Evolutionary conservation across 2,113 vertebrate genomes (phyloP), one percentile per base, ranked within the genome.

Genomic region (Prionailurus viverrinus): DNA sequence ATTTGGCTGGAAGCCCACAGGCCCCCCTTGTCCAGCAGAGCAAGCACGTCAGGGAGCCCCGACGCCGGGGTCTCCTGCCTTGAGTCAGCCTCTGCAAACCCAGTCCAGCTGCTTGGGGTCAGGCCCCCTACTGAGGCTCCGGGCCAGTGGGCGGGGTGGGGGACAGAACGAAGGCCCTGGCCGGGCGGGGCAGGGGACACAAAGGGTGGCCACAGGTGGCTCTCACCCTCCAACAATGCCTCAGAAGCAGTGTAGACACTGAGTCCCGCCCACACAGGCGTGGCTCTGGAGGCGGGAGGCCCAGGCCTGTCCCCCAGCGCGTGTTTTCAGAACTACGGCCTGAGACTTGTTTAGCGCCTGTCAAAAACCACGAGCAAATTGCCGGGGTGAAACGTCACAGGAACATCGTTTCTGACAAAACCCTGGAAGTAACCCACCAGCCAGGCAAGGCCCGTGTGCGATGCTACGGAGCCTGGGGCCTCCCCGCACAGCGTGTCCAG

Each of bases 381-480:
- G 90, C 97, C 97, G 97, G 98, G 98, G 98, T 98, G 95, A 98
- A 97, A 98, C 63, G 98, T 97, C 97, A 82, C 97, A 98, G 94
- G 96, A 98, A 98, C 97, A 97, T 97, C 91, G 96, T 98, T 98
- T 98, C 98, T 98, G 99, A 98, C 98, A 99, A 98, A 98, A 99
- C 97, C 97, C 98, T 98, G 98, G 98, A 98, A 98, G 98, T 98
- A 98, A 98, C 98, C 98, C 98, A 98, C 95, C 86, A 76, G 97
- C 74, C 86, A 96, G 96, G 98, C 97, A 89, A 98, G 95, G 79
- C 92, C 97, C 97, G 91, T 97, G 98, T 98, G 97, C 91, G 74
- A 97, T 91, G 97, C 98, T 97, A 45, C 86, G 97, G 97, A 97
- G 97, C 93, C 31, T 55, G 71, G 87, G 94, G 80, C 95, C 98